These are phyloP conservation scores for Piliocolobus tephrosceles DNA, from an alignment of 2,113 vertebrate species.

Conservation along the genomic window DNA sequence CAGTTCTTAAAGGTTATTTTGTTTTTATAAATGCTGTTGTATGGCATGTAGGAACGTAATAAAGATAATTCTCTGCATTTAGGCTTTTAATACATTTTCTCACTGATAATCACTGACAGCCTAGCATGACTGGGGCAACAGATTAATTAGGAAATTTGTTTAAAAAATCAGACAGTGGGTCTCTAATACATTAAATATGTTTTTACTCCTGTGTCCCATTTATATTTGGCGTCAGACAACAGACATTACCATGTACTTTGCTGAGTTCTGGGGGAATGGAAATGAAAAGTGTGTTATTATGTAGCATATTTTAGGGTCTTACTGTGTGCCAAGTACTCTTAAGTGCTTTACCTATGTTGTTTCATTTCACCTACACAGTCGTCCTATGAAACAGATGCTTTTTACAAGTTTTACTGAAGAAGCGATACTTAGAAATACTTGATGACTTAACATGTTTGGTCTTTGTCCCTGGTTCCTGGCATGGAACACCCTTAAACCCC, in stretches of 20 bases:
- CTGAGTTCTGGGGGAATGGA: not conserved
- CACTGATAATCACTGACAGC: not conserved
- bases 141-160: not conserved
- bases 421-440: not conserved
- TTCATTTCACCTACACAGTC: not conserved
- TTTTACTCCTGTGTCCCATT: not conserved
- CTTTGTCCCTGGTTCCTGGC: not conserved
- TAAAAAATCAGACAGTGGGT: not conserved
- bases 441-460: not conserved
- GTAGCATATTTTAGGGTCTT: not conserved
- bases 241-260: not conserved
- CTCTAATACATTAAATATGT: not conserved
- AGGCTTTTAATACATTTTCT: conserved; percentile 17
- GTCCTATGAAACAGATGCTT: not conserved
- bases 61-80: not conserved
- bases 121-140: not conserved
- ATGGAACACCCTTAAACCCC: not conserved
- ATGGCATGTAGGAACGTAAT: not conserved
- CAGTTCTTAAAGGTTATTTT: not conserved
- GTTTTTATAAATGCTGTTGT: not conserved
- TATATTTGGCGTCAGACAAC: not conserved
- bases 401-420: not conserved
- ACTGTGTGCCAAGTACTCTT: not conserved
- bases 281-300: not conserved
- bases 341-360: not conserved